phyloP scores from a whole-genome alignment of 2,888 invertebrate genomes.

The Dysmachus trigonus region DNA sequence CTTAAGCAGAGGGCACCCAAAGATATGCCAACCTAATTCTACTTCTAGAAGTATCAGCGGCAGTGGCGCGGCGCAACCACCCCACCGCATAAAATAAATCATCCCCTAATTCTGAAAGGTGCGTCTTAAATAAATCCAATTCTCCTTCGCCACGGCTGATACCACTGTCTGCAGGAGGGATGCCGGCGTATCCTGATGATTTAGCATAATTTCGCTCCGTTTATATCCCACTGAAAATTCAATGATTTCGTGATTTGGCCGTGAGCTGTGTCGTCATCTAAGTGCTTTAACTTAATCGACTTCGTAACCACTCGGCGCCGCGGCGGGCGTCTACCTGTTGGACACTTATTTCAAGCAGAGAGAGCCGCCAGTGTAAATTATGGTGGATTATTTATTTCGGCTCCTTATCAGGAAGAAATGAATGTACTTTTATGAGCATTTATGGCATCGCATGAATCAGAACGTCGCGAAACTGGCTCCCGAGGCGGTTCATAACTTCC shows the following conservation, averaged over 20 bases:
- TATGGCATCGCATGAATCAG: conserved; percentile 35
- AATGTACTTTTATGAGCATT: conserved; percentile 38
- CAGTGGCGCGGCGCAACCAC: conserved; percentile 19
- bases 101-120: conserved; percentile 44
- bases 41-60: conserved; percentile 11
- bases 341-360: not conserved
- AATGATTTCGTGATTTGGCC: conserved; percentile 34
- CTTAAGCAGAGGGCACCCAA: conserved; percentile 18
- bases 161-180: conserved; percentile 22
- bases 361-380: not conserved
- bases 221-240: conserved; percentile 20
- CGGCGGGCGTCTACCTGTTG: conserved; percentile 38
- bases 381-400: conserved; percentile 32
- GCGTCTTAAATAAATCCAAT: conserved; percentile 45
- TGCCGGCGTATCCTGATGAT: conserved; percentile 34
- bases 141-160: conserved; percentile 23
- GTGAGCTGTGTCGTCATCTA: not conserved
- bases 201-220: conserved; percentile 39
- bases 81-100: conserved; percentile 41
- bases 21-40: conserved; percentile 39
- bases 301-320: not conserved
- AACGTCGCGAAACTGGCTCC: not conserved
- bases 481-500: conserved; percentile 17
- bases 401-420: conserved; percentile 27
- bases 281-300: not conserved